phyloP scores from a whole-genome alignment of 2,888 invertebrate species.

The Pseudanteris insignis region DNA sequence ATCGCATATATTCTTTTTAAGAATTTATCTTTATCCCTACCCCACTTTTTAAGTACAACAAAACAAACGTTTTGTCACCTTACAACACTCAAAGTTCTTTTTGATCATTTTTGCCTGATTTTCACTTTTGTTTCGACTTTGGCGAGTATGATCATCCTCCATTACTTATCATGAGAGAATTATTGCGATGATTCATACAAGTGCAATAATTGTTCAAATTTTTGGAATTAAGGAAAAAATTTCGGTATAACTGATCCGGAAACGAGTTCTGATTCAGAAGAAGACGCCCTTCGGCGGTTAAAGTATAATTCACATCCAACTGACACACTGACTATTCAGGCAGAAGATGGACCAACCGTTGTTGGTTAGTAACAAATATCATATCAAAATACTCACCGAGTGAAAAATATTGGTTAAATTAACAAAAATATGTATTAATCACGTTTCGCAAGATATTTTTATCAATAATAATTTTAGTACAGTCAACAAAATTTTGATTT shows the following conservation, averaged over 20 bases:
- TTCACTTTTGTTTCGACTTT: constrained; percentile 7
- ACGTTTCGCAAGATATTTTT: too few relatives aligned
- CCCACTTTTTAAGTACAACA: too few relatives aligned
- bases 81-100: too few relatives aligned
- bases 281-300: constrained; percentile 73
- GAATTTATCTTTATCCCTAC: too few relatives aligned
- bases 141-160: constrained; percentile 31
- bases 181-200: not conserved
- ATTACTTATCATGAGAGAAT: constrained; percentile 12
- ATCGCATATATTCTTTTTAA: too few relatives aligned
- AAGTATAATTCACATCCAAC: constrained; percentile 58
- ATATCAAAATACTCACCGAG: too few relatives aligned
- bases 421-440: too few relatives aligned
- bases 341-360: constrained; percentile 66
- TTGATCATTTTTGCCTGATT: constrained; percentile 12
- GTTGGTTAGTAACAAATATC: constrained; percentile 57
- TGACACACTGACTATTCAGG: constrained; percentile 64
- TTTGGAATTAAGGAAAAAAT: constrained; percentile 67
- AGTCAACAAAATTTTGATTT: too few relatives aligned
- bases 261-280: constrained; percentile 80
- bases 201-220: constrained; percentile 14
- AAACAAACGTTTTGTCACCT: too few relatives aligned
- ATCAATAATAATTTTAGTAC: too few relatives aligned
- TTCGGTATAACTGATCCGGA: constrained; percentile 74
- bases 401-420: too few relatives aligned